phyloP scores from a whole-genome alignment of 2,113 vertebrate genomes.

The Salvelinus namaycush region DNA sequence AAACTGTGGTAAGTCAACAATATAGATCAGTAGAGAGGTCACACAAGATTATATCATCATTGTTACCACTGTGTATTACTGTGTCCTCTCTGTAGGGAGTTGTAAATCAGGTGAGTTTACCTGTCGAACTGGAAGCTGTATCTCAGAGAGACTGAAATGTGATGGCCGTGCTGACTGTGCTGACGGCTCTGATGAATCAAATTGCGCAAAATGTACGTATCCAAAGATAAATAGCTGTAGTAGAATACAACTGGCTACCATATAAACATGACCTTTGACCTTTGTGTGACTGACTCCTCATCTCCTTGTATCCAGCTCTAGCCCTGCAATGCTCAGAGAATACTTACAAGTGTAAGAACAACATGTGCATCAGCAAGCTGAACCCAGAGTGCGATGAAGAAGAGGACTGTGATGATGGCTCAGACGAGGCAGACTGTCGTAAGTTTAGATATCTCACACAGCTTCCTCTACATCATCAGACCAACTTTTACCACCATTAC shows the following conservation, averaged over 20 bases:
- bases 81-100: conserved; percentile 33
- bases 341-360: conserved; percentile 79
- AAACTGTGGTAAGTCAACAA: conserved; percentile 77
- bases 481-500: too few relatives aligned
- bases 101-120: conserved; percentile 69
- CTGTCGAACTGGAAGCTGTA: conserved; percentile 76
- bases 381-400: conserved; percentile 87
- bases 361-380: conserved; percentile 81
- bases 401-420: conserved; percentile 83
- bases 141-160: conserved; percentile 65
- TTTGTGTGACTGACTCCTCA: neutral
- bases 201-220: conserved; percentile 75
- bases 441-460: conserved; percentile 35
- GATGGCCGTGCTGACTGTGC: conserved; percentile 77
- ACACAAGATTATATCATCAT: neutral
- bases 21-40: neutral
- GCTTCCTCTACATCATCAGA: too few relatives aligned
- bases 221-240: neutral
- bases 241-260: neutral
- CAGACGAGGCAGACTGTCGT: conserved; percentile 86
- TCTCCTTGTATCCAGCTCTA: conserved; percentile 21
- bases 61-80: neutral
- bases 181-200: conserved; percentile 83
- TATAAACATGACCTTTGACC: neutral
- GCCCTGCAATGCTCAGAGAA: conserved; percentile 71